These are phyloP conservation scores for Hystrix brachyura DNA, from an alignment of 2,113 vertebrate species.

Conservation along the genomic window DNA sequence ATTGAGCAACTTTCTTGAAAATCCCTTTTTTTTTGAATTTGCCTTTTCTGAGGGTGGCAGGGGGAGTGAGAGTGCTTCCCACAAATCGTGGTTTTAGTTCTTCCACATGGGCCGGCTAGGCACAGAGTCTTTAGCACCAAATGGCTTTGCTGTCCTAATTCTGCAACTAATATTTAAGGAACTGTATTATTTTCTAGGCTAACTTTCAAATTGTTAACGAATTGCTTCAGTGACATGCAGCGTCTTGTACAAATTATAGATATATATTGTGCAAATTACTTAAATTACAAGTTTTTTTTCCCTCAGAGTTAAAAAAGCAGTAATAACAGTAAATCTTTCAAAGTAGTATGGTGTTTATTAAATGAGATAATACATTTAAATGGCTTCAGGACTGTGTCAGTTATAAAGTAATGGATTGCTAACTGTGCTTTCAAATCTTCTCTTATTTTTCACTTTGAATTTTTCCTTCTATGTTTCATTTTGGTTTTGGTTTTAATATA, in stretches of 20 bases:
- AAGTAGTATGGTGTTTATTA: neutral
- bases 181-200: neutral
- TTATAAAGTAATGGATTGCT: neutral
- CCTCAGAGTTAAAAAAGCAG: conserved; percentile 1
- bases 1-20: conserved; percentile 4
- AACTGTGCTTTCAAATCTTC: neutral
- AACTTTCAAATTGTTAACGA: neutral
- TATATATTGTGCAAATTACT: neutral
- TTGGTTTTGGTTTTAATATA: neutral
- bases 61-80: neutral
- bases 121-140: neutral
- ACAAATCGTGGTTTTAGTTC: neutral
- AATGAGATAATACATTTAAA: neutral
- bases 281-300: conserved; percentile 6
- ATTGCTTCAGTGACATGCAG: neutral
- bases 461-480: neutral
- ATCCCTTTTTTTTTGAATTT: neutral
- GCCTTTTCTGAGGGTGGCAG: neutral
- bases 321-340: neutral
- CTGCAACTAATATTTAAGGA: neutral
- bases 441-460: neutral
- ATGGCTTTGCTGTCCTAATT: neutral
- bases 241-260: neutral
- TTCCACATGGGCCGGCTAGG: neutral
- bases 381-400: neutral